Base-by-base conservation (phyloP, 2,888 invertebrate genomes). In the Gibbula magus region DNA sequence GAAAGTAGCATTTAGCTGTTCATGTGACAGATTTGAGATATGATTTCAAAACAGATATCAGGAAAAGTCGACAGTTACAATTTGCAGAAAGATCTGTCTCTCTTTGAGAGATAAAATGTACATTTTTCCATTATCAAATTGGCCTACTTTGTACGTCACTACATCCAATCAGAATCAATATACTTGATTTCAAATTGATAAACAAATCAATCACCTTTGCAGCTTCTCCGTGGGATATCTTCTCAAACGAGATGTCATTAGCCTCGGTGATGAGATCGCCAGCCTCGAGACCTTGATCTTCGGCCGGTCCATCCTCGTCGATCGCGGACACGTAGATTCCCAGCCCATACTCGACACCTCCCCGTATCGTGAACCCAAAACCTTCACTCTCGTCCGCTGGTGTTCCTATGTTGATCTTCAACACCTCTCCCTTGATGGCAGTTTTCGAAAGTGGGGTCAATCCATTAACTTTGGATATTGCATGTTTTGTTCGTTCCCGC, bases 271-370 rank as follows among this genome's bases (percentile, higher is more conserved):
- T 97, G 94, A 98, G 97, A 93, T 98, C 98, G 22, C 98, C 98
- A 5, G 88, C 84, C 16, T 81, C 75, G 7, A 92, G 95, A 76
- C 98, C 98, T 81, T 96, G 96, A 91, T 96, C 95, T 92, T 98
- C 97, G 2, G 98, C 98, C 0, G 97, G 96, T 76, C 98, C 97
- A 87, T 97, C 97, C 92, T 96, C 96, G 93, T 98, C 98, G 79
- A 98, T 97, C 70, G 97, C 97, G 0, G 98, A 98, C 91, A 98
- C 96, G 94, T 97, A 98, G 92, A 98, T 97, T 51, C 98, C 98
- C 85, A 98, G 95, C 90, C 97, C 98, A 93, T 97, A 98, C 93
- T 98, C 98, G 77, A 97, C 95, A 20, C 98, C 98, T 52, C 98
- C 98, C 82, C 98, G 94, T 88, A 98, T 98, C 96, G 98, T 98